phyloP scores from a whole-genome alignment of 1,140 invertebrate species.

The Forficula auricularia region DNA sequence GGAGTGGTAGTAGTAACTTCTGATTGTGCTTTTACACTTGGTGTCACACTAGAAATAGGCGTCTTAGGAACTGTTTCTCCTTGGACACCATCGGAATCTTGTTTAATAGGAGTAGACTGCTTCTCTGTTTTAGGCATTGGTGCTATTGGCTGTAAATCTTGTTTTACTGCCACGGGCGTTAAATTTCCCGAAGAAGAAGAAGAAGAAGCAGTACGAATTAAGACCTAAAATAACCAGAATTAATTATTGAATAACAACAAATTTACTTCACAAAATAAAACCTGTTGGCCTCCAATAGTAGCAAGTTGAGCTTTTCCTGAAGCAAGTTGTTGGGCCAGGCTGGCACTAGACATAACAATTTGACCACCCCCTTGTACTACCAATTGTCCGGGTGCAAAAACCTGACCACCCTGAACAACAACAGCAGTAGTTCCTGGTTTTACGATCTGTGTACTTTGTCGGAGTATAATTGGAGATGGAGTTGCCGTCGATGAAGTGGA shows the following conservation, averaged over 20 bases:
- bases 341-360: constrained; percentile 30
- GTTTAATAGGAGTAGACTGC: too few species aligned
- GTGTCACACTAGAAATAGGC: constrained; percentile 6
- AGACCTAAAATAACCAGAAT: constrained; percentile 14
- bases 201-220: constrained; percentile 40
- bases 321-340: constrained; percentile 53
- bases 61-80: neutral
- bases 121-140: neutral
- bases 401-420: constrained; percentile 24
- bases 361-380: too few species aligned
- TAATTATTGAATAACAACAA: too few species aligned
- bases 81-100: too few species aligned
- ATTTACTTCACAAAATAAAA: constrained; percentile 19
- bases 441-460: constrained; percentile 6
- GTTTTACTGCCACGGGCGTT: too few species aligned
- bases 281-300: constrained; percentile 65
- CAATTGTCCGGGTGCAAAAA: constrained; percentile 25
- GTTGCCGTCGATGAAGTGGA: constrained; percentile 15
- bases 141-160: neutral
- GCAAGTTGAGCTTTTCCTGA: constrained; percentile 64
- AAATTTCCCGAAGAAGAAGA: constrained; percentile 10
- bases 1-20: constrained; percentile 15
- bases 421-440: constrained; percentile 18
- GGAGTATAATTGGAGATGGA: constrained; percentile 9
- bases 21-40: constrained; percentile 11